These are phyloP conservation scores for Augochlora pura DNA, from an alignment of 1,140 invertebrate genomes.

Conservation along the genomic window DNA sequence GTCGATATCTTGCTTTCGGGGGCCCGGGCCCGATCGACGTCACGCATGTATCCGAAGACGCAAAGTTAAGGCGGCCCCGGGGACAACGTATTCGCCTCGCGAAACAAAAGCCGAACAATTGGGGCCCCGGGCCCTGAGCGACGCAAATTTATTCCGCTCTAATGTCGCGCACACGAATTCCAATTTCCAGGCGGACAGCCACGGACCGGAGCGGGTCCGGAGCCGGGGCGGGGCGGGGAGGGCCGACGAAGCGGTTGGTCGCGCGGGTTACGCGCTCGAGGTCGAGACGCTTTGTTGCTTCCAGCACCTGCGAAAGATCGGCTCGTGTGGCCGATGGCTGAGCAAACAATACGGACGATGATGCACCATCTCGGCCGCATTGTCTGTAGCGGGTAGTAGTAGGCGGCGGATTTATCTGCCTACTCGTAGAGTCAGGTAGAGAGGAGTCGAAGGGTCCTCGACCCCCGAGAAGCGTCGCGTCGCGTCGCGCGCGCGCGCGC, in stretches of 20 bases:
- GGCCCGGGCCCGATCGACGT: neutral
- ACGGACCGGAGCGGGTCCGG: too few species aligned
- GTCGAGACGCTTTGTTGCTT: slow-evolving; percentile 37
- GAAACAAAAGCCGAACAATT: slow-evolving; percentile 4
- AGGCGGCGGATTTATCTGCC: slow-evolving; percentile 70
- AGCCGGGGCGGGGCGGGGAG: neutral
- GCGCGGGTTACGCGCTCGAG: slow-evolving; percentile 21
- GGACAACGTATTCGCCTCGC: slow-evolving; percentile 1
- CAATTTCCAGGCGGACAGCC: slow-evolving; percentile 6
- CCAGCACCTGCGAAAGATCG: slow-evolving; percentile 64
- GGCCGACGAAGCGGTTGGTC: slow-evolving; percentile 9
- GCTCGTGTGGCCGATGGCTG: slow-evolving; percentile 54
- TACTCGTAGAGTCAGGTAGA: slow-evolving; percentile 69
- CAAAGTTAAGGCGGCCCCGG: neutral
- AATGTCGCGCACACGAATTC: slow-evolving; percentile 17
- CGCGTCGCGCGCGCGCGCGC: neutral
- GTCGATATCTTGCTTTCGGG: slow-evolving; percentile 27
- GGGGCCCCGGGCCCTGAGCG: neutral
- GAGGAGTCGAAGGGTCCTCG: slow-evolving; percentile 61
- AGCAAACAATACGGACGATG: slow-evolving; percentile 71
- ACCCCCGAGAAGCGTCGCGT: slow-evolving; percentile 53
- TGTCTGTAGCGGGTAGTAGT: slow-evolving; percentile 66
- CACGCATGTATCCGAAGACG: neutral
- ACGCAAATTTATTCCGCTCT: slow-evolving; percentile 18
- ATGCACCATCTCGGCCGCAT: slow-evolving; percentile 67